phyloP scores from a whole-genome alignment of 37 sponge, comb jelly and placozoan genomes.

The Trichoplax adhaerens region DNA sequence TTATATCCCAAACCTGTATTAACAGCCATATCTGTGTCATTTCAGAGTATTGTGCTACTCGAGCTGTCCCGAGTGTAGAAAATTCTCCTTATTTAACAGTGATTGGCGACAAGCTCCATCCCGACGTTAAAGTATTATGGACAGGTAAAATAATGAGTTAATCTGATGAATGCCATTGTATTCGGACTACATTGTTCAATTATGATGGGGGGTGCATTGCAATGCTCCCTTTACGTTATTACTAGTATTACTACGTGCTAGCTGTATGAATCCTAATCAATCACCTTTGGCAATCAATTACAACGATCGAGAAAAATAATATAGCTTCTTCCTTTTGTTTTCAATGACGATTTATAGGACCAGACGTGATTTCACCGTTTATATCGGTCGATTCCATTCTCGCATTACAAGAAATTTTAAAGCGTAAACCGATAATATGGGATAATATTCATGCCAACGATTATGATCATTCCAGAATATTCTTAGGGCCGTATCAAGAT shows the following conservation, averaged over 20 bases:
- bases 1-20: no score
- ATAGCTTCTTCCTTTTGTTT: no score
- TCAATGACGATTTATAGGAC: not conserved
- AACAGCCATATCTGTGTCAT: no score
- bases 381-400: conserved; percentile 65
- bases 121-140: conserved; percentile 80
- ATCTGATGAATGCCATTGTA: no score
- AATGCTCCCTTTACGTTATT: no score
- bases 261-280: no score
- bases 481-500: conserved; percentile 74
- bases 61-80: conserved; percentile 47
- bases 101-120: conserved; percentile 56
- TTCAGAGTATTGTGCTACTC: conserved; percentile 80
- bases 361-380: conserved; percentile 68
- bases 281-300: no score
- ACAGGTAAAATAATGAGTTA: conserved; percentile 40
- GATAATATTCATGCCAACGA: conserved; percentile 98
- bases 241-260: no score
- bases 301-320: no score
- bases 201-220: no score
- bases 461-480: conserved; percentile 86
- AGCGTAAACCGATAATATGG: conserved; percentile 80
- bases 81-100: conserved; percentile 61
- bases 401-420: conserved; percentile 41
- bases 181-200: no score